A percentile compares a stretch with the other conserved stretches of the same genome.
phyloP scores from a whole-genome alignment of 2,797 vertebrate species.

The Forpus xanthops region DNA sequence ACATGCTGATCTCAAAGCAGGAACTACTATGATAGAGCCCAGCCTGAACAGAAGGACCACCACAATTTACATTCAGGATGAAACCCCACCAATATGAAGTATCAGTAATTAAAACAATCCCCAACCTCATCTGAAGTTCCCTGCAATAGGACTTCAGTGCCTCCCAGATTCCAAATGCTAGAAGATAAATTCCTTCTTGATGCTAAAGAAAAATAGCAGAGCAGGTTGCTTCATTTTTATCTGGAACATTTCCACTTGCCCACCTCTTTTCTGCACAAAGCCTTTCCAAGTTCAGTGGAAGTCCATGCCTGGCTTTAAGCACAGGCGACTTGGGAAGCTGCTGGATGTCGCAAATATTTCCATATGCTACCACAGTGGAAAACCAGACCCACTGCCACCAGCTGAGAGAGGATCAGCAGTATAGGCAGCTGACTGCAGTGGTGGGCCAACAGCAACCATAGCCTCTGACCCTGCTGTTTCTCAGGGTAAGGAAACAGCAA shows the following conservation, averaged over 20 bases:
- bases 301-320: background rate
- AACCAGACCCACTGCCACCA: background rate
- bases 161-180: background rate
- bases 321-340: background rate
- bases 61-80: background rate
- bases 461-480: background rate
- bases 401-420: background rate
- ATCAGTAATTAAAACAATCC: background rate
- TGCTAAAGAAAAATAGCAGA: background rate
- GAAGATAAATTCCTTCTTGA: background rate
- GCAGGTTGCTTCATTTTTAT: conserved; percentile 4
- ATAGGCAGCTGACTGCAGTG: background rate
- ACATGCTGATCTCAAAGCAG: background rate
- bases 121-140: background rate
- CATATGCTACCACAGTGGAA: accelerated
- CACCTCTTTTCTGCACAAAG: background rate
- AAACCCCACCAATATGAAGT: background rate
- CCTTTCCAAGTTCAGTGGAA: background rate
- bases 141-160: background rate
- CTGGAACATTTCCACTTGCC: conserved; percentile 41
- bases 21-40: background rate
- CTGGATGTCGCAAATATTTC: background rate
- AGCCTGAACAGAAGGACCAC: background rate
- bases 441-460: background rate
- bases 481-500: background rate